Conservation (phyloP, 2,888 invertebrate genomes). For the Cyclophora punctaria region DNA sequence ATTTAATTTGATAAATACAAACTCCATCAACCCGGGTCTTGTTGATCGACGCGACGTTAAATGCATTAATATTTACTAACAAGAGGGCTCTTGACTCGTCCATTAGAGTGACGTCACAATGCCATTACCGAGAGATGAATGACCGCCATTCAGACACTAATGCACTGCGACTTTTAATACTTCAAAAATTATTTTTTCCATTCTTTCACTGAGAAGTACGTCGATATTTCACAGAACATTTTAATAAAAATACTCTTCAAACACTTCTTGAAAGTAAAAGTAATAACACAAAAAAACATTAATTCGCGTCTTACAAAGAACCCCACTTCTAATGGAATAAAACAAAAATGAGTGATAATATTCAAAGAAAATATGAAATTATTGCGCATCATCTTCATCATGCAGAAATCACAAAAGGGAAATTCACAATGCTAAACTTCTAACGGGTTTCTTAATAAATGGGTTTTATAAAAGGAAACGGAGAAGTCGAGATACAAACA, state of each 20-base stretch:
- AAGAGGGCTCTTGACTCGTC: slow-evolving; percentile 37
- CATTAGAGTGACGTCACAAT: slow-evolving; percentile 44
- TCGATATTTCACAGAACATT: no score
- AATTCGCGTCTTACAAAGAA: no score
- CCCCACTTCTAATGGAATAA: neutral
- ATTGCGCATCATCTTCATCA: slow-evolving; percentile 17
- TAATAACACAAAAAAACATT: no score
- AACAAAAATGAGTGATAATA: neutral
- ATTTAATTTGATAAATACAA: no score
- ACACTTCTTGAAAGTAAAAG: no score
- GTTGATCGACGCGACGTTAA: slow-evolving; percentile 25
- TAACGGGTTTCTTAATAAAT: slow-evolving; percentile 56
- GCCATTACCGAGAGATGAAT: slow-evolving; percentile 45
- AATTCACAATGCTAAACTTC: slow-evolving; percentile 39
- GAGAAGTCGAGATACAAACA: slow-evolving; percentile 46
- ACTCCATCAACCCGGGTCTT: slow-evolving; percentile 2
- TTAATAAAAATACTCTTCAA: no score
- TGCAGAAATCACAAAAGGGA: slow-evolving; percentile 25
- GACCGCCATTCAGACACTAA: slow-evolving; percentile 43
- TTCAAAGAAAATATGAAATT: slow-evolving; percentile 18
- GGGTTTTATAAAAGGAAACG: slow-evolving; percentile 58
- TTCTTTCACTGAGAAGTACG: no score
- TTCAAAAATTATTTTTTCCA: slow-evolving; percentile 3
- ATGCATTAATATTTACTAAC: slow-evolving; percentile 42
- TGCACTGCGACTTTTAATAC: slow-evolving; percentile 36